These are phyloP conservation scores for Actenoides hombroni DNA, from an alignment of 2,113 vertebrate genomes.

Conservation along the genomic window DNA sequence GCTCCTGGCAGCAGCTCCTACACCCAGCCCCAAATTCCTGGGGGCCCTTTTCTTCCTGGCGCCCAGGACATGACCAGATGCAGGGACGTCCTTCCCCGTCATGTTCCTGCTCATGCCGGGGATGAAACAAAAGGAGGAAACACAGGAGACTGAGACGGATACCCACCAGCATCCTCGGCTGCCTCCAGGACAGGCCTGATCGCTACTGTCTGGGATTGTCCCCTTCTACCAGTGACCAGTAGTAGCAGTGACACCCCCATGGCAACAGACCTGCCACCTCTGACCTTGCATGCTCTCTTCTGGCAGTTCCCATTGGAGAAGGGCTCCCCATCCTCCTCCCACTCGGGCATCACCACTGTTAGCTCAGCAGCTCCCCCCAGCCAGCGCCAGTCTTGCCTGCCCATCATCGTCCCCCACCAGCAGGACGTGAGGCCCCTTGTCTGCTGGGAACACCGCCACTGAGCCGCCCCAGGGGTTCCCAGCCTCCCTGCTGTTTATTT, in stretches of 20 bases:
- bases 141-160: neutral
- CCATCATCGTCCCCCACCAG: neutral
- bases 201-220: neutral
- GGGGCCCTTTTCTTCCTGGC: neutral
- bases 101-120: neutral
- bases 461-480: neutral
- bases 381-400: neutral
- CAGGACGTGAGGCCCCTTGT: neutral
- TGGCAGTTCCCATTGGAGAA: neutral
- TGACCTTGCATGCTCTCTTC: neutral
- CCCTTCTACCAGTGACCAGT: neutral
- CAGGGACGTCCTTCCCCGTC: neutral
- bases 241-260: neutral
- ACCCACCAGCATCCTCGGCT: neutral
- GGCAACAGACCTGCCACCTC: neutral
- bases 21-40: neutral
- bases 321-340: neutral
- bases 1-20: neutral
- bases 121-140: constrained; percentile 64
- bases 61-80: neutral
- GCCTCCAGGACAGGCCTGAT: neutral
- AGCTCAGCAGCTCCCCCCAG: neutral
- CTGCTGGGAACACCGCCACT: neutral
- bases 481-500: constrained; percentile 62
- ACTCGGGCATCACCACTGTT: neutral